These are phyloP conservation scores for Papilio polyxenes DNA, from an alignment of 1,140 invertebrate genomes.

Conservation along the genomic window DNA sequence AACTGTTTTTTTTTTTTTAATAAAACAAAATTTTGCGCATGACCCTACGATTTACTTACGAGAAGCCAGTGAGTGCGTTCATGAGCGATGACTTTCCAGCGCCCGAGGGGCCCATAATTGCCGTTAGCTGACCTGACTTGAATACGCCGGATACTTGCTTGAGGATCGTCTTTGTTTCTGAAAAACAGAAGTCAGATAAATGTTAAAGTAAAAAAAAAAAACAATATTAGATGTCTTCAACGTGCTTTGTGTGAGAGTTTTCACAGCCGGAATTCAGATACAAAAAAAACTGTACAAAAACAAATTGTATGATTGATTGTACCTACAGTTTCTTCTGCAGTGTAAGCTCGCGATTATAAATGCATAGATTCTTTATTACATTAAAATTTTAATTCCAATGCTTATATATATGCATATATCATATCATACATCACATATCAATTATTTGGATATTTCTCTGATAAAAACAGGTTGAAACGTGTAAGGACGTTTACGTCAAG, in stretches of 20 bases:
- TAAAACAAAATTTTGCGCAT: not conserved
- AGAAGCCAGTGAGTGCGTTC: slow-evolving; percentile 86
- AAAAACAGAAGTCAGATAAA: slow-evolving; percentile 49
- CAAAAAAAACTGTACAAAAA: not conserved
- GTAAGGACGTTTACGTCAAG: not conserved
- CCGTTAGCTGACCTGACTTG: slow-evolving; percentile 85
- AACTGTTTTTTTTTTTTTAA: not conserved
- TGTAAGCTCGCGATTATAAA: too few relatives aligned
- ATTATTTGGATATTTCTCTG: too few relatives aligned
- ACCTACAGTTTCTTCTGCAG: too few relatives aligned
- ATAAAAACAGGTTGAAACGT: not conserved
- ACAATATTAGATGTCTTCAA: too few relatives aligned
- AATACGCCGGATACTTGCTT: slow-evolving; percentile 83
- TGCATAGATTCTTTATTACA: too few relatives aligned
- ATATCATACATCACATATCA: too few relatives aligned
- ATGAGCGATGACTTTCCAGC: slow-evolving; percentile 90
- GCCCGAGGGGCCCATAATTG: slow-evolving; percentile 91
- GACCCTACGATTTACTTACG: slow-evolving; percentile 61
- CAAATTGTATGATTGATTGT: not conserved
- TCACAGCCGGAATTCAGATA: too few relatives aligned
- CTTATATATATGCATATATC: too few relatives aligned
- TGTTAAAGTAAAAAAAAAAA: not conserved
- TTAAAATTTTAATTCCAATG: too few relatives aligned
- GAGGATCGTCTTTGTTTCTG: slow-evolving; percentile 84
- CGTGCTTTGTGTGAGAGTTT: too few relatives aligned